These are phyloP conservation scores for Dunckerocampus dactyliophorus DNA, from an alignment of 2,113 vertebrate genomes.

Conservation along the genomic window DNA sequence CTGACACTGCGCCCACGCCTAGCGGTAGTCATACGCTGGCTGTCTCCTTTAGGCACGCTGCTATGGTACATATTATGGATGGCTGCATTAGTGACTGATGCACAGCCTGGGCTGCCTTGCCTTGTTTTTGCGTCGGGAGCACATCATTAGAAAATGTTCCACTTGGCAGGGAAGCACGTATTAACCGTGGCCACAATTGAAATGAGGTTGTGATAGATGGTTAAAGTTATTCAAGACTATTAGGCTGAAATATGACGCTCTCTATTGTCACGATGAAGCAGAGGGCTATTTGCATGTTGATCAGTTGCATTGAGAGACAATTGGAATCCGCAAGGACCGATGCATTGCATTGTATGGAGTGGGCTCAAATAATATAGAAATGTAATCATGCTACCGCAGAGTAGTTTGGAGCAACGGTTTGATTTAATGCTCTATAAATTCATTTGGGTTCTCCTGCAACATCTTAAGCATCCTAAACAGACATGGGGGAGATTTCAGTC, in stretches of 20 bases:
- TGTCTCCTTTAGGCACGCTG: constrained; percentile 75
- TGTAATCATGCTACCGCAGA: constrained; percentile 65
- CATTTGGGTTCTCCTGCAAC: constrained; percentile 49
- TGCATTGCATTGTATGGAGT: constrained; percentile 65
- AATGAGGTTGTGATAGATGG: constrained; percentile 88
- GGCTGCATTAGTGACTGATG: constrained; percentile 83
- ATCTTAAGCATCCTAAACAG: constrained; percentile 44
- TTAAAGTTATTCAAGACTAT: constrained; percentile 83
- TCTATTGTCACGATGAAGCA: constrained; percentile 82
- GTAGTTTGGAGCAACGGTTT: constrained; percentile 57
- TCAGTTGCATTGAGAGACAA: constrained; percentile 74
- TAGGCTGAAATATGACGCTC: constrained; percentile 82
- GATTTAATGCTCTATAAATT: constrained; percentile 59
- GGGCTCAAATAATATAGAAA: constrained; percentile 62
- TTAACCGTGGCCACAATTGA: constrained; percentile 76
- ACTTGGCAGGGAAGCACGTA: constrained; percentile 79
- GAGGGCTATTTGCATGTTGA: constrained; percentile 75
- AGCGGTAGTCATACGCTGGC: constrained; percentile 60
- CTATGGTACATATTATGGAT: constrained; percentile 80
- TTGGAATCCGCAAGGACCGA: constrained; percentile 72
- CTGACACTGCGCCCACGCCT: constrained; percentile 52
- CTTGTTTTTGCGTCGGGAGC: constrained; percentile 77
- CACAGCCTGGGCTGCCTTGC: constrained; percentile 64
- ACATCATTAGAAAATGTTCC: constrained; percentile 84
- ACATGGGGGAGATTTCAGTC: constrained; percentile 32